These are phyloP conservation scores for Drosophila sechellia DNA, from an alignment of 1,140 invertebrate genomes.

Conservation along the genomic window DNA sequence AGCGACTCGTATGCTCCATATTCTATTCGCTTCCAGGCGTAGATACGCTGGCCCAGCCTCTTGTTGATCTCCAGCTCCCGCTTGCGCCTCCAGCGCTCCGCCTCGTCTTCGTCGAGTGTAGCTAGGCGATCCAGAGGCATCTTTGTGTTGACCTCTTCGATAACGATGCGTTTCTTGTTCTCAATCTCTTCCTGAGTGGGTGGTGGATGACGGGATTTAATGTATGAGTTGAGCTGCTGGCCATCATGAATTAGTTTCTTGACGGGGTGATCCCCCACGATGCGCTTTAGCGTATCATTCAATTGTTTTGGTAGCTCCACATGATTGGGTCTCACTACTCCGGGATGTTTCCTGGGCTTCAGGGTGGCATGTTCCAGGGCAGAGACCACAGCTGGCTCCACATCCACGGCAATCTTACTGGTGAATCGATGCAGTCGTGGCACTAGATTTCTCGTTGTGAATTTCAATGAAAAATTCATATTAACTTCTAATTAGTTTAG, in stretches of 20 bases:
- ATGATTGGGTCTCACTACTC: constrained; percentile 85
- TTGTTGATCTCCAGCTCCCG: constrained; percentile 81
- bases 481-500: not conserved
- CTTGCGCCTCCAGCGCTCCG: constrained; percentile 74
- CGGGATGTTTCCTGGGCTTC: constrained; percentile 90
- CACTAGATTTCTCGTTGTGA: constrained; percentile 29
- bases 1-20: constrained; percentile 88
- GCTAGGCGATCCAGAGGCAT: constrained; percentile 66
- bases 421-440: constrained; percentile 53
- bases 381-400: constrained; percentile 85
- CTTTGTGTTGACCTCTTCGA: constrained; percentile 69
- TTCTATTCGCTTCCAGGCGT: constrained; percentile 90
- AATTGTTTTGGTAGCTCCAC: constrained; percentile 87
- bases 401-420: constrained; percentile 85
- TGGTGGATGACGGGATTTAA: constrained; percentile 87
- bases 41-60: constrained; percentile 86
- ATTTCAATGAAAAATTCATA: constrained; percentile 31
- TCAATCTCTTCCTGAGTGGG: constrained; percentile 86
- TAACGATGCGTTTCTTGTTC: constrained; percentile 75
- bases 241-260: constrained; percentile 86
- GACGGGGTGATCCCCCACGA: constrained; percentile 86
- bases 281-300: constrained; percentile 85
- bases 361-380: constrained; percentile 86
- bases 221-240: constrained; percentile 86
- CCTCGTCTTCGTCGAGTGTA: constrained; percentile 55